Evolutionary conservation across 2,797 vertebrate species (phyloP), one percentile per base, ranked within the genome.

Genomic region (Salarias fasciatus): DNA sequence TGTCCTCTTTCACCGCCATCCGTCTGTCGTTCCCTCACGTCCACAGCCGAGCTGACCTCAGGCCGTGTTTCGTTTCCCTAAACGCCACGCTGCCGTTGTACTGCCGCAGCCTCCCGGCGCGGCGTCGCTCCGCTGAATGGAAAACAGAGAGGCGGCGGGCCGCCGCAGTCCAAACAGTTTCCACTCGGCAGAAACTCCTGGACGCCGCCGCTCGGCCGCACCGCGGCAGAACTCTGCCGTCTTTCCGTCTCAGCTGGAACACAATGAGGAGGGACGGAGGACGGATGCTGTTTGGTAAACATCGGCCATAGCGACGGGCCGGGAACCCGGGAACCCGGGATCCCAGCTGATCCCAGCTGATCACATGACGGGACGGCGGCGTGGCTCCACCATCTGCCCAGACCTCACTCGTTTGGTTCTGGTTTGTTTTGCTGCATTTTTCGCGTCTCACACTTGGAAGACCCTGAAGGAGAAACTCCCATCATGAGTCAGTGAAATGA

Each of bases 241-340:
- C n/a, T 69, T 84, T 76, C 70, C 66, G 45, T n/a, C 57, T 56
- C 13, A 61, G 77, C 28, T 1, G 3, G 56, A 73, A 31, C 12
- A 5, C 24, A 12, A 37, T 33, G 59, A 72, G 47, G 58, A 77
- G 44, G 77, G 87, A 87, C 12, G 46, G 7, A 74, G 79, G 33
- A 53, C 89, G 90, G 90, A 89, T 90, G 90, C 80, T 88, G 84
- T 87, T 88, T 80, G 71, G 53, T 69, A 79, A 86, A 90, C 75
- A 82, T 41, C 5, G 24, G 37, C 82, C 84, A 67, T 82, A 75
- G 86, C 53, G 79, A 91, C 85, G 56, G 29, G 11, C 35, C 38
- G 53, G 43, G 60, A 69, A 78, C 63, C 46, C 1, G 44, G 54
- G 74, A n/a, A n/a, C n/a, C n/a, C n/a, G n/a, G n/a, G n/a, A 51